Percentiles rank a stretch among this genome's conserved stretches.
Conservation (phyloP, 1,140 invertebrate species). For the Brachionus rubens region DNA sequence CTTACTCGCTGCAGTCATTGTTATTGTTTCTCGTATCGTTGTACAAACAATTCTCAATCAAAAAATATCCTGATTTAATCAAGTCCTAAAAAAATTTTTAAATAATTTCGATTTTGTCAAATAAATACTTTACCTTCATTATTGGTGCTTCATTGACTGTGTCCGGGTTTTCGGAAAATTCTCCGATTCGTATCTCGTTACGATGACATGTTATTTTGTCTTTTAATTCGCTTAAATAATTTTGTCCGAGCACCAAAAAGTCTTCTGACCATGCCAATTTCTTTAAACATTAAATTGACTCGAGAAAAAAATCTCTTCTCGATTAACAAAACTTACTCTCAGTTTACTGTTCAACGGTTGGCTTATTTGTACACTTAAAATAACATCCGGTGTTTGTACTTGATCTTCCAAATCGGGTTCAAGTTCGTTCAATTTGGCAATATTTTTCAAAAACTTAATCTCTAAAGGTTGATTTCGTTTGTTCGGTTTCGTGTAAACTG, state of each 20-base stretch:
- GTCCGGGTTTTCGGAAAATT: conserved; percentile 25
- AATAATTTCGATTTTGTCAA: neutral
- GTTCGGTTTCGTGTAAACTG: neutral
- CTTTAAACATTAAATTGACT: neutral
- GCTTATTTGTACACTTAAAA: conserved; percentile 39
- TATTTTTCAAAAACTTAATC: conserved; percentile 38
- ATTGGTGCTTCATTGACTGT: neutral
- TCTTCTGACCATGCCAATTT: conserved; percentile 45
- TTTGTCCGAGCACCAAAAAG: conserved; percentile 33
- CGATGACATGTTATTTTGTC: conserved; percentile 39
- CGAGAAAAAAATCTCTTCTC: too few species aligned
- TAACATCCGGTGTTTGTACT: conserved; percentile 10
- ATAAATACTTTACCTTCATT: conserved; percentile 4
- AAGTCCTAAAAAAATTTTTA: neutral
- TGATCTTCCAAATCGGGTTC: neutral
- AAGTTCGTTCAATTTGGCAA: conserved; percentile 1
- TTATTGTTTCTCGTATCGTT: conserved; percentile 19
- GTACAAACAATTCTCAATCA: conserved; percentile 26
- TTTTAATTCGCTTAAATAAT: conserved; percentile 16
- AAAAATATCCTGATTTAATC: conserved; percentile 43
- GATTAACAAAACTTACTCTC: neutral
- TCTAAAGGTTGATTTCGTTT: conserved; percentile 33
- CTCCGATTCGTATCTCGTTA: conserved; percentile 23
- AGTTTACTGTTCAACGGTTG: conserved; percentile 36
- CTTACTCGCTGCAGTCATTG: conserved; percentile 37